A percentile compares a stretch with the other conserved stretches of the same genome.
These are phyloP conservation scores for Drosophila erecta DNA, from an alignment of 1,140 invertebrate genomes.

Conservation along the genomic window DNA sequence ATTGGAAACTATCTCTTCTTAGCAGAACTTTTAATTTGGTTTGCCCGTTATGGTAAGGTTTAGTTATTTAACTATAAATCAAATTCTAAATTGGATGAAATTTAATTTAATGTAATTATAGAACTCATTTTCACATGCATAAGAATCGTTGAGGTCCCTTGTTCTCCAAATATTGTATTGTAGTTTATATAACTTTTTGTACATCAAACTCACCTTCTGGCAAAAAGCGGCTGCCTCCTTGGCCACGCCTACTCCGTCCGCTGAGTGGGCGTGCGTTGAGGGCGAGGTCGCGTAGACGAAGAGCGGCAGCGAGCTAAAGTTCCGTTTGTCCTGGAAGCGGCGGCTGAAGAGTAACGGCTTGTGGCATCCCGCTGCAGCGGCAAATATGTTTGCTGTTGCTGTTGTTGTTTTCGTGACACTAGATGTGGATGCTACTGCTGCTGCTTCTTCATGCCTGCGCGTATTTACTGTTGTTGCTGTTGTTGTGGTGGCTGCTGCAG, in stretches of 20 bases:
- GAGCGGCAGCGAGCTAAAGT: conserved; percentile 77
- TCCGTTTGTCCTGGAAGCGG: conserved; percentile 80
- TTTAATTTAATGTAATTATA: too few species aligned
- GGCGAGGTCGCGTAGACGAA: conserved; percentile 80
- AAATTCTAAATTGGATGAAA: too few species aligned
- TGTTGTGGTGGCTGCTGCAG: conserved; percentile 17
- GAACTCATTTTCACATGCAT: too few species aligned
- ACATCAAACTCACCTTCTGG: conserved; percentile 67
- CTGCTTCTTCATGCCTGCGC: conserved; percentile 15
- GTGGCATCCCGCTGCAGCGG: conserved; percentile 70
- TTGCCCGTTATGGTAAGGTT: too few species aligned
- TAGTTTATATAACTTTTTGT: background rate
- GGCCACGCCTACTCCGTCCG: conserved; percentile 80
- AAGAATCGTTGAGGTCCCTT: too few species aligned
- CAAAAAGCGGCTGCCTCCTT: conserved; percentile 70
- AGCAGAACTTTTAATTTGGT: too few species aligned
- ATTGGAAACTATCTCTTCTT: background rate
- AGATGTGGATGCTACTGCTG: conserved; percentile 5
- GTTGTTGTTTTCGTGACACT: conserved; percentile 9
- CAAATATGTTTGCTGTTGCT: conserved; percentile 38
- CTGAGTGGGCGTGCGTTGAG: conserved; percentile 72
- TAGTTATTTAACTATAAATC: too few species aligned
- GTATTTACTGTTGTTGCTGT: conserved; percentile 1
- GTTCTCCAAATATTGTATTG: too few species aligned
- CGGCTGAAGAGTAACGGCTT: conserved; percentile 79